A percentile compares a stretch with the other conserved stretches of the same genome.
Evolutionary conservation across 2,888 invertebrate species (phyloP).

Genomic region (Tenthredo notha): DNA sequence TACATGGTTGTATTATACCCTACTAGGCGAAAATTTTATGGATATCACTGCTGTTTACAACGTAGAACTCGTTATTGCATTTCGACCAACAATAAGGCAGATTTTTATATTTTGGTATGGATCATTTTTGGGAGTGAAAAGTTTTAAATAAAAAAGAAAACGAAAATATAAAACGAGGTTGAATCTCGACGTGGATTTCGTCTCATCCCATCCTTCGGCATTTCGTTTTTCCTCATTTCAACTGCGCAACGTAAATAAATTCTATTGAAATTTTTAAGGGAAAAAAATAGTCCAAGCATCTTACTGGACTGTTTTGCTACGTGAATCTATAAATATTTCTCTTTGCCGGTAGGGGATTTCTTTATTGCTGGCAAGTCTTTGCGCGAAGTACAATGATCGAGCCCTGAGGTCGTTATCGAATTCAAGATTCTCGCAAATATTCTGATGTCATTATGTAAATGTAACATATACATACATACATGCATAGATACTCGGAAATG

Average conservation of each 20-base stretch:
- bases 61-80: slow-evolving; percentile 7
- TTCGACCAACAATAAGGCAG: background rate
- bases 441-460: background rate
- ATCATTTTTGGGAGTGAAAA: background rate
- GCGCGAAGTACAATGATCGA: background rate
- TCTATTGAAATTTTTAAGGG: background rate
- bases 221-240: background rate
- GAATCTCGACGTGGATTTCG: slow-evolving; percentile 13
- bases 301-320: background rate
- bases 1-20: background rate
- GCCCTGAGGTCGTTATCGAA: slow-evolving; percentile 4
- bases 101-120: background rate
- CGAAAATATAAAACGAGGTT: slow-evolving; percentile 2
- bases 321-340: slow-evolving; percentile 27
- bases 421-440: background rate
- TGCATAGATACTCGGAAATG: background rate
- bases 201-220: slow-evolving; percentile 15
- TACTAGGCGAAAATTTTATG: slow-evolving; percentile 26
- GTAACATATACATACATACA: background rate
- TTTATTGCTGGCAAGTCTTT: background rate
- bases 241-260: slow-evolving; percentile 3
- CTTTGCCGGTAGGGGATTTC: background rate
- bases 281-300: slow-evolving; percentile 7
- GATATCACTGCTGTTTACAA: background rate
- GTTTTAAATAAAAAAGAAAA: background rate